Evolutionary conservation across 2,797 vertebrate genomes (phyloP).

Genomic region (Clarias platycephalus): DNA sequence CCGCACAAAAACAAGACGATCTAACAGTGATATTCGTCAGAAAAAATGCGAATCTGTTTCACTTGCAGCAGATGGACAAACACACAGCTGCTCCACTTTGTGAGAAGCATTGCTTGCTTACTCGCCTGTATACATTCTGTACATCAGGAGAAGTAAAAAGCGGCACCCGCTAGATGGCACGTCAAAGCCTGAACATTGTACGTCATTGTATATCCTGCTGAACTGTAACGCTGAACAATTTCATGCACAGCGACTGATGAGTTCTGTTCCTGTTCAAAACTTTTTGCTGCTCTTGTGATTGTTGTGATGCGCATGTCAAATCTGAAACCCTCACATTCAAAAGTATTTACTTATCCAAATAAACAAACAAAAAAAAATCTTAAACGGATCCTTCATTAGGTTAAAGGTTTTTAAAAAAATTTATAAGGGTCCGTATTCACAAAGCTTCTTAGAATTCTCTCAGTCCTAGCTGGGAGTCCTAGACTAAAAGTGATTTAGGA

Average conservation of each 20-base stretch:
- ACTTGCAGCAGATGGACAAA: not conserved
- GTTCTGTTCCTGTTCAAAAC: not conserved
- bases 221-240: not conserved
- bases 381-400: no score
- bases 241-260: not conserved
- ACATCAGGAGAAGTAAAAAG: not conserved
- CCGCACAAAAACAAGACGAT: not conserved
- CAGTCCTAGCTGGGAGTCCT: no score
- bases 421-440: no score
- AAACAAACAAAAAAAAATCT: no score
- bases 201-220: not conserved
- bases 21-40: not conserved
- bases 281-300: not conserved
- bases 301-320: not conserved
- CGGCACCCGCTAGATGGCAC: not conserved
- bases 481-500: no score
- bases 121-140: not conserved
- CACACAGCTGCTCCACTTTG: not conserved
- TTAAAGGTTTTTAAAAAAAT: no score
- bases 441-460: no score
- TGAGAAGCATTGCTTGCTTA: no score
- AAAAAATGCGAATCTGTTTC: not conserved
- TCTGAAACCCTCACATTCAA: not conserved
- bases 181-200: not conserved
- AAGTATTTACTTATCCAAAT: no score